Base-by-base conservation (phyloP, 2,113 vertebrate species). In the Ahaetulla prasina region DNA sequence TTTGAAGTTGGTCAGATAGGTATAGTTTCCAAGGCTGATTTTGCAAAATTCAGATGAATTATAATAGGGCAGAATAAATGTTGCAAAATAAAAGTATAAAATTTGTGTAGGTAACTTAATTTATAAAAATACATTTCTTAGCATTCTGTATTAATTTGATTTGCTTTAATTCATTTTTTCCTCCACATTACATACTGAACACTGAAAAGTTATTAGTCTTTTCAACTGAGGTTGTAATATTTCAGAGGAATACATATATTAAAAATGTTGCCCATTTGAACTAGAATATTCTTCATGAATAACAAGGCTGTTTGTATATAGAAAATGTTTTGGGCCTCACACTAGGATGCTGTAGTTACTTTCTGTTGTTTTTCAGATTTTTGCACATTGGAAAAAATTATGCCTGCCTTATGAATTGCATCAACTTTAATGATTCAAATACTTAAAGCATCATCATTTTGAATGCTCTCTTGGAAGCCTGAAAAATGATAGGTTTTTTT, bases 201-300 rank as follows among this genome's bases (percentile, higher is more conserved):
- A 53, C 35, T 50, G n/a, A 27, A 74, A 63, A 45, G 23, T 89
- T 91, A 91, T 94, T 90, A 92, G 90, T 91, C 88, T 25, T 43
- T 89, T 11, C 45, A 89, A 20, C 6, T 22, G 92, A 89, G 91
- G 43, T 3, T 3, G 27, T 87, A 92, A 88, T 94, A 80, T 55
- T 89, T 43, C 39, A 0, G 84, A 90, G 35, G n/a, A 50, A n/a
- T 68, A 22, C 39, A 49, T 91, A 1, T 0, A 7, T 49, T 53
- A 39, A 22, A 22, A 0, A 89, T 74, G 68, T 4, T 90, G 23
- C 90, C 49, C 80, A 93, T 90, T 89, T 18, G 80, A 91, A 88
- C 92, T 91, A 86, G 3, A 3, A 87, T 57, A 94, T 43, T 80
- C 18, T 35, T 80, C 1, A 20, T 80, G 35, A 80, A 43, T 80